Percentiles rank a stretch among this genome's conserved stretches.
Conservation (phyloP, 2,113 vertebrate species). For the Zapus hudsonius region DNA sequence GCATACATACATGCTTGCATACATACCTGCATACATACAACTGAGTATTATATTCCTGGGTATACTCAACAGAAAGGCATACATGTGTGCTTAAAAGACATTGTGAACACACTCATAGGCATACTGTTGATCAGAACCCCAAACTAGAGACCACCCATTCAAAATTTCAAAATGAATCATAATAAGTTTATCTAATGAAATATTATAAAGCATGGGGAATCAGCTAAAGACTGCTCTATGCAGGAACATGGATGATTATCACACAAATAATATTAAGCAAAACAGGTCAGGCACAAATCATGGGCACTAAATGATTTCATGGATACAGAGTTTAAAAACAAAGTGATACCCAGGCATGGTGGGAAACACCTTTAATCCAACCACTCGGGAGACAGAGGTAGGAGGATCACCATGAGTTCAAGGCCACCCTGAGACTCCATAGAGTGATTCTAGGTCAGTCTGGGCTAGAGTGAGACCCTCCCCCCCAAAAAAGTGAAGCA, state of each 20-base stretch:
- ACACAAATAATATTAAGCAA: conserved; percentile 15
- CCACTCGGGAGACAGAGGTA: too few species aligned
- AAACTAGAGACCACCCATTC: conserved; percentile 9
- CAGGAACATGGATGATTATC: not conserved
- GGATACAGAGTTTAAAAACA: conserved; percentile 14
- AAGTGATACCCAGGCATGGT: too few species aligned
- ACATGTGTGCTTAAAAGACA: not conserved
- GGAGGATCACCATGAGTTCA: too few species aligned
- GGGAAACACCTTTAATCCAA: not conserved
- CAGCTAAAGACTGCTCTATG: not conserved
- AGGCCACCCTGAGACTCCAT: too few species aligned
- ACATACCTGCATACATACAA: not conserved
- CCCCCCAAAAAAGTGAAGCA: too few species aligned
- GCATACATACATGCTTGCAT: not conserved
- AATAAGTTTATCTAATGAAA: not conserved
- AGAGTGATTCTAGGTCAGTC: too few species aligned
- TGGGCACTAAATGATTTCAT: not conserved
- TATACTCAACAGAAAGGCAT: not conserved
- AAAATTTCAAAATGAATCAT: not conserved
- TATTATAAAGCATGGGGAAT: not conserved
- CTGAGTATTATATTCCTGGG: not conserved
- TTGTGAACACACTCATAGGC: not conserved
- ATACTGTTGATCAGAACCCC: not conserved
- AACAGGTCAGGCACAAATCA: not conserved
- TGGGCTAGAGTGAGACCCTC: too few species aligned